These are phyloP conservation scores for Listronotus oregonensis DNA, from an alignment of 1,140 invertebrate genomes.

Conservation along the genomic window DNA sequence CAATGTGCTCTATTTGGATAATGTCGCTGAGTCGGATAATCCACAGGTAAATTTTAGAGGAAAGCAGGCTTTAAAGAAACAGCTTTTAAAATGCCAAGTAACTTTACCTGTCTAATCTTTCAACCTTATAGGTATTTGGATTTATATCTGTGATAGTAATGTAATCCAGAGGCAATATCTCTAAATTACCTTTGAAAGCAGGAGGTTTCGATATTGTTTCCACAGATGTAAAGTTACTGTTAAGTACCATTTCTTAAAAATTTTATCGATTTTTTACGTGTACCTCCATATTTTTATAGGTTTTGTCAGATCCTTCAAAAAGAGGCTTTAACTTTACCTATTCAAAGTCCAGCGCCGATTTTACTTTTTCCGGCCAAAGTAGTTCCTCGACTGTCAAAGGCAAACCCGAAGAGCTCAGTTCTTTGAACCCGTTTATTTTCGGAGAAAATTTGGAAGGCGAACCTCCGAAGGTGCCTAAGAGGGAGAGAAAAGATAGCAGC, in stretches of 20 bases:
- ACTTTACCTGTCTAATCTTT: no score
- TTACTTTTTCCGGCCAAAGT: slow-evolving; percentile 47
- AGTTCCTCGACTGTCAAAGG: slow-evolving; percentile 42
- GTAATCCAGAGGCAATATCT: no score
- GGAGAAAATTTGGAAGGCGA: slow-evolving; percentile 50
- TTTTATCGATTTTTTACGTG: not conserved
- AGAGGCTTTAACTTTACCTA: slow-evolving; percentile 67
- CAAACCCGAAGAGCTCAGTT: slow-evolving; percentile 37
- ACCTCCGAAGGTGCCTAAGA: slow-evolving; percentile 48
- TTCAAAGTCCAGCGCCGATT: slow-evolving; percentile 44
- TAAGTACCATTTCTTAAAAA: no score
- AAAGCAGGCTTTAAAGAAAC: no score
- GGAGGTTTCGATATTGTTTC: no score
- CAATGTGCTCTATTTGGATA: slow-evolving; percentile 71
- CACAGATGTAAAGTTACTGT: no score
- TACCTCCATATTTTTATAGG: not conserved
- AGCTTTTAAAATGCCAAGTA: no score
- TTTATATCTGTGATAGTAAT: no score
- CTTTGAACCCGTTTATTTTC: slow-evolving; percentile 68
- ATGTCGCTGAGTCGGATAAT: slow-evolving; percentile 33
- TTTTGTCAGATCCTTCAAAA: slow-evolving; percentile 42
- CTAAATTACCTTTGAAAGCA: no score
- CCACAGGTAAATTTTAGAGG: slow-evolving; percentile 27
- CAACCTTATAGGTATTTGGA: no score
- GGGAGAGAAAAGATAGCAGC: slow-evolving; percentile 60